phyloP scores from a whole-genome alignment of 2,113 vertebrate genomes.

The Dipodomys stephensi region DNA sequence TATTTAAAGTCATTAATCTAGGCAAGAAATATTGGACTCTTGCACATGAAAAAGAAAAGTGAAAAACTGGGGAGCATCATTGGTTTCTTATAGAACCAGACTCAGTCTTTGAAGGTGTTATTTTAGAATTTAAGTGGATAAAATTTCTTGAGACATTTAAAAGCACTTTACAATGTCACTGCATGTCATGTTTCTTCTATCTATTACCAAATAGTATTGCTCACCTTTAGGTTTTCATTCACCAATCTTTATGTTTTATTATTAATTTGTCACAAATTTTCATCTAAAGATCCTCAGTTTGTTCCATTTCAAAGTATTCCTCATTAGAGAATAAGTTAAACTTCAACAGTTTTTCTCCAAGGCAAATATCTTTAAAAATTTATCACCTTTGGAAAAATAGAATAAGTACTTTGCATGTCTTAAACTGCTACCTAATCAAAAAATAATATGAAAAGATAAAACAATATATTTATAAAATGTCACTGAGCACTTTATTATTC shows the following conservation, averaged over 20 bases:
- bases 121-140: neutral
- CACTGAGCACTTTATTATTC: neutral
- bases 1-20: neutral
- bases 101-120: neutral
- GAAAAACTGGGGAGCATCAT: neutral
- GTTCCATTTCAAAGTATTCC: slow-evolving; percentile 67
- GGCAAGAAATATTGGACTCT: neutral
- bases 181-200: neutral
- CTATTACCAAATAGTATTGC: neutral
- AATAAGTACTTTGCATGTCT: slow-evolving; percentile 2
- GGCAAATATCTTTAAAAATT: slow-evolving; percentile 50
- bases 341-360: slow-evolving; percentile 54
- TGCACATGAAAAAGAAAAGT: neutral
- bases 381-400: neutral
- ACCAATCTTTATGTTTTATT: slow-evolving; percentile 54
- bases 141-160: too few relatives aligned
- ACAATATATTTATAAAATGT: neutral
- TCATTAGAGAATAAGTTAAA: slow-evolving; percentile 49
- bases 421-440: slow-evolving; percentile 8
- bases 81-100: neutral
- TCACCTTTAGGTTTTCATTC: slow-evolving; percentile 31
- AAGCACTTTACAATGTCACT: neutral
- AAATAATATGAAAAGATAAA: neutral
- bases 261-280: slow-evolving; percentile 64
- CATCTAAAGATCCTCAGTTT: slow-evolving; percentile 21